Percentiles rank a stretch among this genome's conserved stretches.
These are phyloP conservation scores for Avahi laniger DNA, from an alignment of 2,797 vertebrate species.

Conservation along the genomic window DNA sequence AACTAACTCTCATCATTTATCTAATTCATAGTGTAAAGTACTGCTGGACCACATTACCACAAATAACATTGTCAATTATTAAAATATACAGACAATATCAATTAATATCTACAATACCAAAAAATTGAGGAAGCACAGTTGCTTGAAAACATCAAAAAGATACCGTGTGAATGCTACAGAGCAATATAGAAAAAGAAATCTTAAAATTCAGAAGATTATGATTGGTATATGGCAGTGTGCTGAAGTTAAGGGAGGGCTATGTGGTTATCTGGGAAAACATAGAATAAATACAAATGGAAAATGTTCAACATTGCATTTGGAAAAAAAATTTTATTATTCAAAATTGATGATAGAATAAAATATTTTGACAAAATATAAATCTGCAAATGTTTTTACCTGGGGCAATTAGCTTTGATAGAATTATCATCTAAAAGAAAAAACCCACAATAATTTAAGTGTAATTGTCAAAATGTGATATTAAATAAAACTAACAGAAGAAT, in stretches of 20 bases:
- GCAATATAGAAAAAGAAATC: background rate
- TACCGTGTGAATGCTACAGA: background rate
- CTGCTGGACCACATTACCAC: background rate
- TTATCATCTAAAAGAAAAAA: background rate
- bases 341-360: background rate
- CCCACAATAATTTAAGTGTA: background rate
- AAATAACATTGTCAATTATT: background rate
- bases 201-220: background rate
- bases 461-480: background rate
- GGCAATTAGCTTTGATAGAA: background rate
- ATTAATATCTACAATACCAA: background rate
- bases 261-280: background rate
- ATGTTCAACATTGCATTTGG: background rate
- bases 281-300: slow-evolving; percentile 3
- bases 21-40: background rate
- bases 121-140: background rate
- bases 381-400: background rate
- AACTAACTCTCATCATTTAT: background rate
- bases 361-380: background rate
- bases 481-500: background rate
- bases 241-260: background rate
- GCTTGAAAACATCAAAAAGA: background rate
- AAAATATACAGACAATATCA: background rate
- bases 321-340: background rate
- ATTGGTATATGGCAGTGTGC: background rate